phyloP scores from a whole-genome alignment of 2,113 vertebrate species.

The Actenoides lindsayi region DNA sequence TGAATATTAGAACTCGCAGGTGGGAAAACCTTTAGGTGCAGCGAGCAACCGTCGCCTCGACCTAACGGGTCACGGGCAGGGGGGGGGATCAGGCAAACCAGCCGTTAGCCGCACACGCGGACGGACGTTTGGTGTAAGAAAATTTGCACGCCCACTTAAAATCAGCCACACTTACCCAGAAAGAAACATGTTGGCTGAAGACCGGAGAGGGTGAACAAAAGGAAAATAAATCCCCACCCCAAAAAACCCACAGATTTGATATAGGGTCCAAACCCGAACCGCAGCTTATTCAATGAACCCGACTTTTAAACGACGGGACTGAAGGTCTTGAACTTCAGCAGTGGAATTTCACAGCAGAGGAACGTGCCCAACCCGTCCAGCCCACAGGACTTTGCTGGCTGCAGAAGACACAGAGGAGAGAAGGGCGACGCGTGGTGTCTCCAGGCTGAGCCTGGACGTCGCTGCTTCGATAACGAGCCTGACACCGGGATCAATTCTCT shows the following conservation, averaged over 20 bases:
- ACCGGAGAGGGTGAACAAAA: neutral
- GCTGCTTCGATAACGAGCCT: neutral
- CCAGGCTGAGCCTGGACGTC: neutral
- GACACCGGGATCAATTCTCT: neutral
- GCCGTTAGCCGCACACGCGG: neutral
- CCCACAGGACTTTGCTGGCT: neutral
- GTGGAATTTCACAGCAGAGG: neutral
- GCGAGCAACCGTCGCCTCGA: fast-evolving
- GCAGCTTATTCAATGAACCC: neutral
- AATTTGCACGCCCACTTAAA: neutral
- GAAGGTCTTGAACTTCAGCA: neutral
- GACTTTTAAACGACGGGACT: neutral
- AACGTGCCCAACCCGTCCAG: fast-evolving
- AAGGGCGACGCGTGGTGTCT: neutral
- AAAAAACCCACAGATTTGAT: neutral
- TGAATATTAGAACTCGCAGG: neutral
- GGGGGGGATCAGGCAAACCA: neutral
- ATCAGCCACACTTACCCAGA: neutral
- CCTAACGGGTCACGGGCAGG: neutral
- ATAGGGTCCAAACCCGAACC: fast-evolving
- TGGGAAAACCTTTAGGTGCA: neutral
- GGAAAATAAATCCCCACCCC: neutral
- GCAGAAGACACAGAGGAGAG: neutral
- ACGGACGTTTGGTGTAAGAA: neutral
- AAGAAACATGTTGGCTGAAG: neutral